A percentile compares a stretch with the other conserved stretches of the same genome.
Conservation (phyloP, 2,888 invertebrate species). For the Drepana falcataria region DNA sequence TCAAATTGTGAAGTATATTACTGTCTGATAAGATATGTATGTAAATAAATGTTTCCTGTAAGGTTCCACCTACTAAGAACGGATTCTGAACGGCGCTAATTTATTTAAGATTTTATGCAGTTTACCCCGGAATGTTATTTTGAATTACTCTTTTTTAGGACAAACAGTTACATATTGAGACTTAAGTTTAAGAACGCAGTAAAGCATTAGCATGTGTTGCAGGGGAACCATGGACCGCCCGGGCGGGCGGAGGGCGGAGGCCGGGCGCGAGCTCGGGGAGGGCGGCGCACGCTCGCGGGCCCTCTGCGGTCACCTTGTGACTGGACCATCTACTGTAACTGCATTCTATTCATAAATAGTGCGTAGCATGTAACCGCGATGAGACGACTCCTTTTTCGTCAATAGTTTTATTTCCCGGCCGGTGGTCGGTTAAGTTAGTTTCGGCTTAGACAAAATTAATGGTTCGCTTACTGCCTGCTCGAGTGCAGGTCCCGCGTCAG, state of each 20-base stretch:
- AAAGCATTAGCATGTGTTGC: too few species aligned
- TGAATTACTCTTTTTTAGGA: too few species aligned
- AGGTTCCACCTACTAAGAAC: too few species aligned
- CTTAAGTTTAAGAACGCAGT: too few species aligned
- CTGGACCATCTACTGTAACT: slow-evolving; percentile 42
- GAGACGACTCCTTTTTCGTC: slow-evolving; percentile 30
- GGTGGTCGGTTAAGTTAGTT: not conserved
- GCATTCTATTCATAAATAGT: slow-evolving; percentile 61
- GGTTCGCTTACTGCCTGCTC: not conserved
- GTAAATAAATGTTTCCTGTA: too few species aligned
- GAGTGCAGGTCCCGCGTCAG: not conserved
- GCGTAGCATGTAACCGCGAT: slow-evolving; percentile 48
- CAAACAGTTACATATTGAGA: too few species aligned
- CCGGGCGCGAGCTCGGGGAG: slow-evolving; percentile 31
- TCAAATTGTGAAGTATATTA: too few species aligned
- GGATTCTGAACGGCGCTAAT: slow-evolving; percentile 14
- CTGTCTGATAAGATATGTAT: too few species aligned
- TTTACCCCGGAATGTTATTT: not conserved
- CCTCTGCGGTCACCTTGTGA: slow-evolving; percentile 25
- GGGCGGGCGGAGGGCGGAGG: slow-evolving; percentile 61
- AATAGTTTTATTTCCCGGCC: slow-evolving; percentile 3
- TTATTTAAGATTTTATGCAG: not conserved
- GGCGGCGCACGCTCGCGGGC: slow-evolving; percentile 48
- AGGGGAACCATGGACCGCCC: slow-evolving; percentile 72
- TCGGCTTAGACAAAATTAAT: not conserved